These are phyloP conservation scores for Yasuhikotakia modesta DNA, from an alignment of 2,797 vertebrate genomes.

Conservation along the genomic window DNA sequence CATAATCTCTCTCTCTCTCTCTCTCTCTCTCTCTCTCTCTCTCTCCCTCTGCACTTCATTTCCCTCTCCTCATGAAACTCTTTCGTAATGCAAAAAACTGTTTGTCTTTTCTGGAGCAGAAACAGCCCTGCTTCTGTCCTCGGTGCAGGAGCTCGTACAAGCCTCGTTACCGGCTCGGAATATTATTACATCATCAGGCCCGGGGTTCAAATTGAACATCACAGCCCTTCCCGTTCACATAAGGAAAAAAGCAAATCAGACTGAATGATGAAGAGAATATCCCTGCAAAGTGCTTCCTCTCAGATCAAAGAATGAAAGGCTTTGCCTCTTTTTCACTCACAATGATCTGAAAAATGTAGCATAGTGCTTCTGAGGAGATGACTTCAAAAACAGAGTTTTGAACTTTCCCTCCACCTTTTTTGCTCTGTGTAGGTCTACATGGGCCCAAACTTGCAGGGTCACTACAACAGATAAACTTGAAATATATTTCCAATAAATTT, in stretches of 20 bases:
- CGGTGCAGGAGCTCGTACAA: background rate
- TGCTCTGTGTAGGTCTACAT: background rate
- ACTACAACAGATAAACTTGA: background rate
- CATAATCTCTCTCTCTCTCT: background rate
- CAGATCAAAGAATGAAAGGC: conserved; percentile 24
- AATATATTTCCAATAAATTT: background rate
- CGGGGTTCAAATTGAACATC: background rate
- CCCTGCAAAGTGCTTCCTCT: conserved; percentile 27
- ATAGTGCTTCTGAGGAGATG: background rate
- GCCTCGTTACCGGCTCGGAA: background rate
- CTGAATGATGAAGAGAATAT: conserved; percentile 6
- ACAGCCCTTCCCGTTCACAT: background rate
- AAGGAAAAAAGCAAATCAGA: conserved; percentile 16
- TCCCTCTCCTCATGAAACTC: conserved; percentile 16
- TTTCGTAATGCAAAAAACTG: conserved; percentile 24
- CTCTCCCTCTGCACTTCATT: background rate
- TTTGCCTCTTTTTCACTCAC: conserved; percentile 12
- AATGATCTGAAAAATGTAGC: background rate
- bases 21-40: background rate
- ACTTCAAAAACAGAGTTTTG: conserved; percentile 5
- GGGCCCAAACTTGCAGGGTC: background rate
- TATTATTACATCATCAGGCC: conserved; percentile 36
- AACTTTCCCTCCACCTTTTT: background rate
- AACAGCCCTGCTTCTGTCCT: conserved; percentile 12
- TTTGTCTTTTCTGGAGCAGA: conserved; percentile 23